A percentile compares a stretch with the other conserved stretches of the same genome.
Evolutionary conservation across 2,797 vertebrate genomes (phyloP).

Genomic region (Intellagama lesueurii): DNA sequence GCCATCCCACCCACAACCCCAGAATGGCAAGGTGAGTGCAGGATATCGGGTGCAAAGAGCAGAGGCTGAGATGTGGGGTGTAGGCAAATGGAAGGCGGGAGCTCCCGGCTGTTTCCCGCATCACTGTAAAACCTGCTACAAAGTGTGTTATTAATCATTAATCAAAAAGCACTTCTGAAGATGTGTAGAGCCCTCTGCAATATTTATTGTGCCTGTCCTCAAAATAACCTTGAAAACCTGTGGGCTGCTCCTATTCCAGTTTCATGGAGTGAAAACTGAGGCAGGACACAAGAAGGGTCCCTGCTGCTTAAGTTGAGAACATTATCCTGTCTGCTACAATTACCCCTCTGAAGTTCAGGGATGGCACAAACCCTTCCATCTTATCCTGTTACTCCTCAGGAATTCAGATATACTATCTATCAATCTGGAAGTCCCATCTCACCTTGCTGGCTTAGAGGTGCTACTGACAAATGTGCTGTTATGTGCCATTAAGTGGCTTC

Average conservation of each 20-base stretch:
- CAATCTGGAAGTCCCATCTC: no score
- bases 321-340: not conserved
- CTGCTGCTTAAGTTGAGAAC: not conserved
- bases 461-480: no score
- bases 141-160: conserved; percentile 27
- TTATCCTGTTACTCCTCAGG: no score
- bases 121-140: not conserved
- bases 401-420: no score
- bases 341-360: not conserved
- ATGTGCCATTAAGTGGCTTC: no score
- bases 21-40: not conserved
- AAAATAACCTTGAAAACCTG: not conserved
- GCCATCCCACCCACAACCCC: not conserved
- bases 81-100: no score
- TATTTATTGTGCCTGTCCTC: conserved; percentile 2
- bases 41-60: not conserved
- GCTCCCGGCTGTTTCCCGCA: not conserved
- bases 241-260: not conserved
- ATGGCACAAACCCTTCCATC: no score
- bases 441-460: no score
- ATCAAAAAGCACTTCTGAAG: conserved; percentile 31
- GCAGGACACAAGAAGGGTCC: not conserved
- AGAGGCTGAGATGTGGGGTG: not conserved
- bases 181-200: not conserved
- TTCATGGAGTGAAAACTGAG: not conserved